phyloP scores from a whole-genome alignment of 2,888 invertebrate species.

The Exephanes ischioxanthus region DNA sequence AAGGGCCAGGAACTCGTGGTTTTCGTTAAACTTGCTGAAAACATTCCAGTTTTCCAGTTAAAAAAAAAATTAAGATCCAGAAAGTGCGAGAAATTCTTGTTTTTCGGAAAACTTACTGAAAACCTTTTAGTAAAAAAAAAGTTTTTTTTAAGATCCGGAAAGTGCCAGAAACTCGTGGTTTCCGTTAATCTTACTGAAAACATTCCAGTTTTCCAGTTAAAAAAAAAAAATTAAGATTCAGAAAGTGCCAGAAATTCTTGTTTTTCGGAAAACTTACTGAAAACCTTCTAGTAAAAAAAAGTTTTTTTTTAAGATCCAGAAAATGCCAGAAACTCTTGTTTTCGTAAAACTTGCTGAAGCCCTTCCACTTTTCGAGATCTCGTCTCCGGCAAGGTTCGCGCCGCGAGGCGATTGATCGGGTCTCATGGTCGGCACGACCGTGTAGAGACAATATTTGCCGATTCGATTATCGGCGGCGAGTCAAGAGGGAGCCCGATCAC shows the following conservation, averaged over 20 bases:
- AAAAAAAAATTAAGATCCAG: no score
- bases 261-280: no score
- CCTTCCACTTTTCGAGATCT: background rate
- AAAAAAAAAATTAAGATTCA: no score
- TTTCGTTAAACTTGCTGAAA: conserved; percentile 7
- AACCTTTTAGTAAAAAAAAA: no score
- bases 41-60: background rate
- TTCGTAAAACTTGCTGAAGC: background rate
- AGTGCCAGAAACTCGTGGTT: no score
- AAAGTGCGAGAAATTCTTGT: no score
- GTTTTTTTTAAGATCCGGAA: no score
- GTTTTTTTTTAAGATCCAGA: no score
- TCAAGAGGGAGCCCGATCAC: conserved; percentile 16
- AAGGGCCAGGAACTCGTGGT: background rate
- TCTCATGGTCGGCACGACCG: conserved; percentile 33
- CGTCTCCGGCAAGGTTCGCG: background rate
- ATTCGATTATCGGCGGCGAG: conserved; percentile 41
- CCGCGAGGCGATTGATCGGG: conserved; percentile 19
- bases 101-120: no score
- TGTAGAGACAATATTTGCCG: conserved; percentile 46
- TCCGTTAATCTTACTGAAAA: background rate
- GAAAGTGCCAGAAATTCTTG: no score
- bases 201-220: background rate
- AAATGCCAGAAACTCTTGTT: no score
- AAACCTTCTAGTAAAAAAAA: no score